Conservation (phyloP, 2,113 vertebrate species). For the Falco punctatus region DNA sequence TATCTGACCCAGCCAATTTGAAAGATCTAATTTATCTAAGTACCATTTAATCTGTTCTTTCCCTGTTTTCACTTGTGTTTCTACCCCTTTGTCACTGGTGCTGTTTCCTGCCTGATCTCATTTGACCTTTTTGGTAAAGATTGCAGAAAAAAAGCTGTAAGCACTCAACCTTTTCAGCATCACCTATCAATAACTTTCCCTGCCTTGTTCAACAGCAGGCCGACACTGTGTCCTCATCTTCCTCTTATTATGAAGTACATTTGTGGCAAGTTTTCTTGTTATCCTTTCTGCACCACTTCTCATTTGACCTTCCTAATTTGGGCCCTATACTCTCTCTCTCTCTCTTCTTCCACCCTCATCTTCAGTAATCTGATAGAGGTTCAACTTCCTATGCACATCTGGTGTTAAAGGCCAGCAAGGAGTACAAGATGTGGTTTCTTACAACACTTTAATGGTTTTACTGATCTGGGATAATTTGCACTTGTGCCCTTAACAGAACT, state of each 20-base stretch:
- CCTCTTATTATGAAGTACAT: background rate
- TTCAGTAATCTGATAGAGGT: background rate
- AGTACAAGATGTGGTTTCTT: background rate
- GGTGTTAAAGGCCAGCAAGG: background rate
- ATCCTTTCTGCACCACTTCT: background rate
- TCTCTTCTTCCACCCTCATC: background rate
- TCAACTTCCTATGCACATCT: background rate
- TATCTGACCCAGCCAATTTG: background rate
- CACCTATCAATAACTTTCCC: background rate
- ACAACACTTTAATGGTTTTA: background rate
- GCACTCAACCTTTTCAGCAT: background rate
- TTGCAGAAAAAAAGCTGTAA: background rate
- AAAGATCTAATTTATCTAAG: constrained; percentile 35
- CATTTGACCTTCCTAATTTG: background rate
- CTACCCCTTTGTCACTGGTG: background rate
- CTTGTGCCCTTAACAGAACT: background rate
- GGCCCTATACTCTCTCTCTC: background rate
- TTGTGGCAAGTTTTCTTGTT: background rate
- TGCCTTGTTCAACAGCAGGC: background rate
- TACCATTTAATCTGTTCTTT: constrained; percentile 30
- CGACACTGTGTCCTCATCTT: background rate
- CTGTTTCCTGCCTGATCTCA: constrained; percentile 14
- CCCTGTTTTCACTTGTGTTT: constrained; percentile 32
- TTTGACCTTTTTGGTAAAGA: constrained; percentile 33
- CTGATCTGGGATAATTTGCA: constrained; percentile 35